These are phyloP conservation scores for Cottus gobio DNA, from an alignment of 2,113 vertebrate species.

Conservation along the genomic window DNA sequence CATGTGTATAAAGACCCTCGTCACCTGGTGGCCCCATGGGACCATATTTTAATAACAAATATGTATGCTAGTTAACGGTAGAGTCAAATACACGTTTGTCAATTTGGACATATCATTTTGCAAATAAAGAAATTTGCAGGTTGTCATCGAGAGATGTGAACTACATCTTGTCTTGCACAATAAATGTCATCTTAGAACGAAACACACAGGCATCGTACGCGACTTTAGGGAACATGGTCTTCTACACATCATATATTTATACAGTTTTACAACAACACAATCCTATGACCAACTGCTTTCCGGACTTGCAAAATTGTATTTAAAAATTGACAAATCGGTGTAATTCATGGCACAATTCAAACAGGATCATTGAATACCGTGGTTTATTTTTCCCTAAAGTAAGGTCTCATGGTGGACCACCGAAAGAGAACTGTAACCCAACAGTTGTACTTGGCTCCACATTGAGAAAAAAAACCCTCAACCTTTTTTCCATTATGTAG, in stretches of 20 bases:
- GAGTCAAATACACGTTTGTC: neutral
- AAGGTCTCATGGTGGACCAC: neutral
- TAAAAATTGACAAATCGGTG: neutral
- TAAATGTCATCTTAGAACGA: too few relatives aligned
- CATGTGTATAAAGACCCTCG: constrained; percentile 1
- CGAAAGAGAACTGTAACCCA: neutral
- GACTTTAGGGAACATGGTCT: too few relatives aligned
- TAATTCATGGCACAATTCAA: neutral
- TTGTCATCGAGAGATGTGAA: too few relatives aligned
- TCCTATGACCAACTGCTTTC: neutral
- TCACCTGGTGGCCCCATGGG: neutral
- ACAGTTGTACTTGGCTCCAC: neutral
- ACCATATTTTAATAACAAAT: neutral
- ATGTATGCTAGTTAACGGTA: neutral
- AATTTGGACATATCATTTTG: neutral
- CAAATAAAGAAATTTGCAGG: too few relatives aligned
- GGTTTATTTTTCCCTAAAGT: neutral
- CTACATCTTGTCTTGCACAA: too few relatives aligned
- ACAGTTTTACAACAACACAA: neutral
- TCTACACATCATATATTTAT: neutral
- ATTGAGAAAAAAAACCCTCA: neutral
- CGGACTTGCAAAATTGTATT: neutral
- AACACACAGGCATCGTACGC: neutral
- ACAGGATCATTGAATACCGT: neutral
- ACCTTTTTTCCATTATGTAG: constrained; percentile 11